Conservation (phyloP, 2,888 invertebrate genomes). For the Cephus pygmeus region DNA sequence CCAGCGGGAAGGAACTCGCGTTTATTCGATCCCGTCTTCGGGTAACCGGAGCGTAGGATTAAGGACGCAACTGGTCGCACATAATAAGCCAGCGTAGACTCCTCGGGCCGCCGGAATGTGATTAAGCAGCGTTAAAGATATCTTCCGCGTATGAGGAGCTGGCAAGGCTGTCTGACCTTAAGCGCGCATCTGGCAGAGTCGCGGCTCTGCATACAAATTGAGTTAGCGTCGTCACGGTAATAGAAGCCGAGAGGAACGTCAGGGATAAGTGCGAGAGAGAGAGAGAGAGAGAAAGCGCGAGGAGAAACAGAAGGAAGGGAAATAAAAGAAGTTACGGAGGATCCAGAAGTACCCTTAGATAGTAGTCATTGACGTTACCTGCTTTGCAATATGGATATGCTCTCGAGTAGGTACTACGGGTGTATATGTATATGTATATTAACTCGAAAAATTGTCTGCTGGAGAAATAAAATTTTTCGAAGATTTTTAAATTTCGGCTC, state of each 20-base stretch:
- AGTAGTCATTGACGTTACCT: background rate
- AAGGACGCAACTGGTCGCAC: conserved; percentile 34
- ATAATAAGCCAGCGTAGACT: conserved; percentile 13
- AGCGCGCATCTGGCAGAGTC: conserved; percentile 56
- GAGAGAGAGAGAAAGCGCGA: too few relatives aligned
- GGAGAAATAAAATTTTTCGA: background rate
- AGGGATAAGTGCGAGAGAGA: too few relatives aligned
- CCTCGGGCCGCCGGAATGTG: conserved; percentile 38
- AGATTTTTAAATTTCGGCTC: background rate
- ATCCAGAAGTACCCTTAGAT: background rate
- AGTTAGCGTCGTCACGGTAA: conserved; percentile 59
- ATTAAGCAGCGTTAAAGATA: conserved; percentile 46
- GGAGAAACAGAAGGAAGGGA: background rate
- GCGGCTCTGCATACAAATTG: conserved; percentile 61
- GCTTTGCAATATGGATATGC: background rate
- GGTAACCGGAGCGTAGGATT: conserved; percentile 27
- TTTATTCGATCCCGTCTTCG: background rate
- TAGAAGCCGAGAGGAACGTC: conserved; percentile 31
- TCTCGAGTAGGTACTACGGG: too few relatives aligned
- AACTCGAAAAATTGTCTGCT: too few relatives aligned
- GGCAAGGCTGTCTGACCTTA: conserved; percentile 53
- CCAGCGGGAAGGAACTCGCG: background rate
- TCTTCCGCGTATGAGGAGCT: conserved; percentile 34
- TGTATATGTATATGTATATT: too few relatives aligned
- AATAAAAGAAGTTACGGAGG: background rate